These are phyloP conservation scores for Epizoanthus scotinus DNA, from an alignment of 92 coral and sea anemone species.

Conservation along the genomic window DNA sequence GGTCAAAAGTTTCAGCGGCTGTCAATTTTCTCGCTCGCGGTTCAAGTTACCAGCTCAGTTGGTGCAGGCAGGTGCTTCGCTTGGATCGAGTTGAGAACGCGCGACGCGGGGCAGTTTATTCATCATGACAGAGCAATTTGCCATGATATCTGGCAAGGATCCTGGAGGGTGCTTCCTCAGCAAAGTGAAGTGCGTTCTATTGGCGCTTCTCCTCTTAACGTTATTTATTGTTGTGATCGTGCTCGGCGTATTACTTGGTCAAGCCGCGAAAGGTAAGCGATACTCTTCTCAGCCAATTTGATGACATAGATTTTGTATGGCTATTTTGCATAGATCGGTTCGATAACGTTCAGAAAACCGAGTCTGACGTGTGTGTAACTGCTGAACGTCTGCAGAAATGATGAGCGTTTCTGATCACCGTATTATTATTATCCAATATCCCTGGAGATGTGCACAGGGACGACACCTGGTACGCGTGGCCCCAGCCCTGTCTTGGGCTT, in stretches of 20 bases:
- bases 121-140: constrained; percentile 14
- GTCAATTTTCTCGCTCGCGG: background rate
- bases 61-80: no score
- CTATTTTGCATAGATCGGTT: no score
- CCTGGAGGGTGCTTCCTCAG: constrained; percentile 3
- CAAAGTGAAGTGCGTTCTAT: constrained; percentile 15
- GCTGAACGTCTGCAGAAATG: no score
- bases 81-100: background rate
- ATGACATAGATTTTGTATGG: no score
- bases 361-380: no score
- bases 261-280: background rate
- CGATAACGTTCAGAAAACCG: no score
- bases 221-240: constrained; percentile 15
- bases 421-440: no score
- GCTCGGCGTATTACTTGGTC: constrained; percentile 17
- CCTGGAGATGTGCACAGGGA: no score
- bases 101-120: background rate
- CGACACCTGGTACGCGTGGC: no score
- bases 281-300: background rate
- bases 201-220: constrained; percentile 11
- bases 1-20: no score
- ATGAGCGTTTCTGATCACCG: no score
- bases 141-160: constrained; percentile 1
- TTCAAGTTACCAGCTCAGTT: background rate
- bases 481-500: no score